Evolutionary conservation across 1,140 invertebrate genomes (phyloP).

Genomic region (Ceratosolen solmsi): DNA sequence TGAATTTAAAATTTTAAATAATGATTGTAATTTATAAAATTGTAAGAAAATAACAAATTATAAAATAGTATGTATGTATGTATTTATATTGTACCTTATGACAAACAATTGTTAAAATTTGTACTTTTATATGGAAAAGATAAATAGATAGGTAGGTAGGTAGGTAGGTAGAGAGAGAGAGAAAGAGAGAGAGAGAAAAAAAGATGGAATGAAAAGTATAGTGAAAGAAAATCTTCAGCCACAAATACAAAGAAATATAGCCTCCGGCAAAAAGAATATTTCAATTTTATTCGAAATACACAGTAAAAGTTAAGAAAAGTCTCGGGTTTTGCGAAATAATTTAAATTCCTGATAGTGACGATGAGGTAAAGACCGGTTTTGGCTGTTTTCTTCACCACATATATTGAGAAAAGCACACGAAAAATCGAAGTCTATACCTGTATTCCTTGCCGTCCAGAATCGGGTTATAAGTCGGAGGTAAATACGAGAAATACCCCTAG

Average conservation of each 20-base stretch:
- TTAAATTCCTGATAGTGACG: background rate
- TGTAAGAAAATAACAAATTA: too few species aligned
- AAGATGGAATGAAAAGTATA: too few species aligned
- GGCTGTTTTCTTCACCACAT: constrained; percentile 9
- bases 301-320: background rate
- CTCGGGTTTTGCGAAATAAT: constrained; percentile 13
- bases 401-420: constrained; percentile 13
- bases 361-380: background rate
- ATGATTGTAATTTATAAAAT: too few species aligned
- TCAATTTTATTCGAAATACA: constrained; percentile 30
- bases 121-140: too few species aligned
- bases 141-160: too few species aligned
- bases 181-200: too few species aligned
- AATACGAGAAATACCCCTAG: background rate
- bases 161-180: too few species aligned
- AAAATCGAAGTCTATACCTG: constrained; percentile 9
- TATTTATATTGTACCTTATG: too few species aligned
- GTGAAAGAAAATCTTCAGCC: too few species aligned
- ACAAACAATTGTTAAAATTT: too few species aligned
- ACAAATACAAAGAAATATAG: constrained; percentile 25
- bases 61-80: too few species aligned
- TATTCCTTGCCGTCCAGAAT: constrained; percentile 2
- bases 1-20: too few species aligned
- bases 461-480: constrained; percentile 3
- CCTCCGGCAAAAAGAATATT: constrained; percentile 24